Percentiles rank a stretch among this genome's conserved stretches.
Evolutionary conservation across 2,113 vertebrate genomes (phyloP).

Genomic region (Calidris pygmaea): DNA sequence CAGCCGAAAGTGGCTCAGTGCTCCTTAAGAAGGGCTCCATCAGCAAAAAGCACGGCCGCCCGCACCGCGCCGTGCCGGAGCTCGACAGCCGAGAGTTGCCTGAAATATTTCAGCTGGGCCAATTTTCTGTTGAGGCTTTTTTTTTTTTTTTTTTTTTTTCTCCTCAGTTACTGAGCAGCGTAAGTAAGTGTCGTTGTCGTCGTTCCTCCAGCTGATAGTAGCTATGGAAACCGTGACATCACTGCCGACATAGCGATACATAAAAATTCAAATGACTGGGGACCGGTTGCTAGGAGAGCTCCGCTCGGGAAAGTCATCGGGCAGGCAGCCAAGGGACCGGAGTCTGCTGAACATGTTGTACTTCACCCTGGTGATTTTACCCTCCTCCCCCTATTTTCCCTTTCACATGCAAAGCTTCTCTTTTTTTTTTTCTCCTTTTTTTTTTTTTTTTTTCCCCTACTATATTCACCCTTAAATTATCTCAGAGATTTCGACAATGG

Average conservation of each 20-base stretch:
- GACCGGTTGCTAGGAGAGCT: slow-evolving; percentile 86
- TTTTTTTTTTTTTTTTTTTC: slow-evolving; percentile 53
- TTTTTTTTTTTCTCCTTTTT: no score
- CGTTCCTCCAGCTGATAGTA: slow-evolving; percentile 84
- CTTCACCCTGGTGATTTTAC: slow-evolving; percentile 64
- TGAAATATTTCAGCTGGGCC: slow-evolving; percentile 40
- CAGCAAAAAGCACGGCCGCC: background rate
- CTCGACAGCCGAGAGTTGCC: slow-evolving; percentile 41
- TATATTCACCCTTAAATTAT: background rate
- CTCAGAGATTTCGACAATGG: background rate
- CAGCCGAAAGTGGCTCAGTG: fast-evolving
- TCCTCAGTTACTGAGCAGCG: slow-evolving; percentile 65
- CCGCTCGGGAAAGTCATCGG: slow-evolving; percentile 77
- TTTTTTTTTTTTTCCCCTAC: background rate
- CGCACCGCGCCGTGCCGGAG: background rate
- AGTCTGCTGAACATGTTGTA: slow-evolving; percentile 73
- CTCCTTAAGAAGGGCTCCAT: background rate
- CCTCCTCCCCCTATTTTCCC: slow-evolving; percentile 49
- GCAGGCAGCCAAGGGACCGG: slow-evolving; percentile 76
- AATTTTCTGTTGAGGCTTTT: background rate
- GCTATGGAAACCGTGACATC: slow-evolving; percentile 84
- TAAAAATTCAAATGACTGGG: slow-evolving; percentile 82
- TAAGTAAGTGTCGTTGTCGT: slow-evolving; percentile 73
- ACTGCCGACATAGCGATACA: slow-evolving; percentile 84
- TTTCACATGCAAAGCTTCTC: slow-evolving; percentile 48